Percentiles rank a stretch among this genome's conserved stretches.
Conservation (phyloP, 2,888 invertebrate species). For the Spisula subtruncata region DNA sequence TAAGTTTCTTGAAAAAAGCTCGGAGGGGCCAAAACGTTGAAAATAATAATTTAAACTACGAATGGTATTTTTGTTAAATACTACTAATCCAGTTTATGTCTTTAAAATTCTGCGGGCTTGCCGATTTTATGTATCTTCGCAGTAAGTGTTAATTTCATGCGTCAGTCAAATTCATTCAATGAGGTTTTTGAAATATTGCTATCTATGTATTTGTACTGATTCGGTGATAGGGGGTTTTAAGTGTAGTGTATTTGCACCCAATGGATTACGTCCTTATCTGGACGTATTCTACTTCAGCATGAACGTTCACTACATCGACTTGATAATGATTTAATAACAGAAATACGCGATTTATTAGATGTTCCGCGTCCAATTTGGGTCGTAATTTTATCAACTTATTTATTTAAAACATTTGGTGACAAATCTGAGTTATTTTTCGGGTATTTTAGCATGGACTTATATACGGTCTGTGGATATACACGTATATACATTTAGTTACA, state of each 20-base stretch:
- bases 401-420: not conserved
- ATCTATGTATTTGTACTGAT: slow-evolving; percentile 4
- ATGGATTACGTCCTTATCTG: slow-evolving; percentile 2
- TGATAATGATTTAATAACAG: not conserved
- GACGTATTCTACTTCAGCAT: not conserved
- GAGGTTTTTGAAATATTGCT: not conserved
- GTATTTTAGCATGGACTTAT: no score
- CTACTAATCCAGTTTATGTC: no score
- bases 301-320: not conserved
- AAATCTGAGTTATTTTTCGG: no score
- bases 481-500: no score
- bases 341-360: not conserved
- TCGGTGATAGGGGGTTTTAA: not conserved
- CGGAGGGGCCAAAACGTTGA: no score
- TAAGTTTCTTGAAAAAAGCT: no score
- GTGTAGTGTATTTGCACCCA: not conserved
- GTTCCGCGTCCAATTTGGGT: not conserved
- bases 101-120: no score
- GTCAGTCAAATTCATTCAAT: not conserved
- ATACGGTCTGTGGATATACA: no score
- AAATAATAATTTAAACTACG: no score
- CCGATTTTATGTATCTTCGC: no score
- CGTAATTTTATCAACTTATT: not conserved
- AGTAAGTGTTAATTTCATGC: not conserved
- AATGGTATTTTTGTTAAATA: no score